phyloP scores from a whole-genome alignment of 2,113 vertebrate genomes.

The Dermatemys mawii region DNA sequence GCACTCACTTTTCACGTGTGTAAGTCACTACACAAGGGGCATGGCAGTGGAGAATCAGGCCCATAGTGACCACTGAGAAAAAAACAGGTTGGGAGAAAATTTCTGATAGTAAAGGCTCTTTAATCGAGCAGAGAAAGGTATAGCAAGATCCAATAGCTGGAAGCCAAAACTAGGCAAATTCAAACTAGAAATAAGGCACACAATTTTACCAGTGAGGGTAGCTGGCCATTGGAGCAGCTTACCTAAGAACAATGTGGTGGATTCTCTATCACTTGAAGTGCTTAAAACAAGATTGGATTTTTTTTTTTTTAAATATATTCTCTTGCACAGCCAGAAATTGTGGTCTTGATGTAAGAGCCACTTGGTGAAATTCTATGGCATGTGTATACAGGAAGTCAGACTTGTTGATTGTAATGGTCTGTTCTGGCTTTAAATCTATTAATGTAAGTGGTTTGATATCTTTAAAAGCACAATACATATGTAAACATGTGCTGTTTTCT shows the following conservation, averaged over 20 bases:
- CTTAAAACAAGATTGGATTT: background rate
- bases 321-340: background rate
- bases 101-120: background rate
- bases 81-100: background rate
- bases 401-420: background rate
- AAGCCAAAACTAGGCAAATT: background rate
- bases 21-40: background rate
- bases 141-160: slow-evolving; percentile 9
- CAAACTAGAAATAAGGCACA: background rate
- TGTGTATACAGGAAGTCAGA: background rate
- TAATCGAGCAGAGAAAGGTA: background rate
- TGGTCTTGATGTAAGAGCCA: background rate
- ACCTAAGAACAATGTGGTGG: background rate
- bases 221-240: background rate
- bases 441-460: background rate
- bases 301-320: background rate
- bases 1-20: background rate
- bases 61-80: background rate
- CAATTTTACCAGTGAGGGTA: background rate
- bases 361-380: background rate
- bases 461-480: background rate
- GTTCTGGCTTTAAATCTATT: background rate
- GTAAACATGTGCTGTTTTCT: background rate
- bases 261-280: background rate
- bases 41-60: background rate